Evolutionary conservation across 2,888 invertebrate genomes (phyloP), one percentile per base, ranked within the genome.

Genomic region (Xylota sylvarum): DNA sequence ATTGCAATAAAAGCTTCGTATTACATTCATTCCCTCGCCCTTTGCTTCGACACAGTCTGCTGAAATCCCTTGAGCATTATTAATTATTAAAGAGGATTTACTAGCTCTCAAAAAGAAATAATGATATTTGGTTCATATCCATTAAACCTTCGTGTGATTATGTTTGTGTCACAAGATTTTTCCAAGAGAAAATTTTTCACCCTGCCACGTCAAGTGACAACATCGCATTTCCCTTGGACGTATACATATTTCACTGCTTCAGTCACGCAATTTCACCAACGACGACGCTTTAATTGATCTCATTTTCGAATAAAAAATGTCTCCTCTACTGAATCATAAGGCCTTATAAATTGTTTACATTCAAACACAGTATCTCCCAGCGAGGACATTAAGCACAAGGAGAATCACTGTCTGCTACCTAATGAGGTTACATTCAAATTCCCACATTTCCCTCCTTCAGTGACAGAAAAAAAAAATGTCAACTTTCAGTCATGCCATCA

Each of bases 11-110:
- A 43, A 43, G 14, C 5, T 43, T 43, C 14, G 4, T 14, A 43
- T 43, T 6, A 43, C n/a, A 2, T 43, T 6, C 14, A 14, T 5
- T 14, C 43, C 1, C 14, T 14, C 43, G 14, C 14, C 43, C 14
- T 14, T 14, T 9, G 2, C 9, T 7, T 32, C 32, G 5, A 32
- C 32, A 32, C 7, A 5, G 7, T 23, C 19, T 50, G 12, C 23
- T 50, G 50, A 50, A 23, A 50, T 12, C 19, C 50, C 19, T 50
- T 23, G 19, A 50, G 50, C 50, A 12, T 19, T 50, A 23, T 50
- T 50, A 50, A 50, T 50, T 50, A 50, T 50, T 19, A 50, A 50
- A 50, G 12, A 50, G 50, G 50, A 50, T 50, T 50, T 19, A 50
- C 4, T 10, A 10, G 23, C 50, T 4, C 4, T 50, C 19, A 19